Base-by-base conservation (phyloP, 2,797 vertebrate genomes). In the Sebastes baramenuke region DNA sequence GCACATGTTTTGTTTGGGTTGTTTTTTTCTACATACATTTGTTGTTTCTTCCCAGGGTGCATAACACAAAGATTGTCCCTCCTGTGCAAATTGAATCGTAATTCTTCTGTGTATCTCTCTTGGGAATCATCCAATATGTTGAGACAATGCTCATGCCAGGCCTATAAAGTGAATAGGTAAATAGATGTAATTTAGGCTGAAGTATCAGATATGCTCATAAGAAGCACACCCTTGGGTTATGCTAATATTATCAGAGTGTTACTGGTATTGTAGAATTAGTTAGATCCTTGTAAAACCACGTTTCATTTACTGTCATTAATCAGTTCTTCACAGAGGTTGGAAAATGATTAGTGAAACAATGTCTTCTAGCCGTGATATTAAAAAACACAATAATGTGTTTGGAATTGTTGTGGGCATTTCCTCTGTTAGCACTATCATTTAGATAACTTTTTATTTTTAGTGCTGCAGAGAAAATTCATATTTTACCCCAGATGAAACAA, bases 401-500 rank as follows among this genome's bases (percentile, higher is more conserved):
- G n/a, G 59, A 85, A 81, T 64, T 32, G 71, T 82, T 80, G 18
- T 72, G 30, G 68, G 67, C 80, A 90, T 92, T 89, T 87, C 62
- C 52, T 82, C 5, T 77, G 60, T 86, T 86, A 77, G 64, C 72
- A 25, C 36, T 72, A 72, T 89, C 25, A 64, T 82, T 85, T 64
- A 69, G 65, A 88, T 66, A 82, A 75, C 68, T 77, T 81, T 52
- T 52, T 46, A 42, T 86, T 78, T 81, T 74, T 42, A 82, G 49
- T 56, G 65, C 27, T n/a, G 38, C 22, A 38, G 58, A 83, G 75
- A 80, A 88, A 87, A 89, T 86, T 86, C 69, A 80, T 86, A 92
- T 93, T 89, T 90, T 78, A 89, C 81, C 77, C 81, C 71, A 76
- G 72, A 83, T 90, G 86, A 88, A 89, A 92, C 82, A 94, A 87